phyloP scores from a whole-genome alignment of 2,888 invertebrate genomes.

The Xylota segnis region DNA sequence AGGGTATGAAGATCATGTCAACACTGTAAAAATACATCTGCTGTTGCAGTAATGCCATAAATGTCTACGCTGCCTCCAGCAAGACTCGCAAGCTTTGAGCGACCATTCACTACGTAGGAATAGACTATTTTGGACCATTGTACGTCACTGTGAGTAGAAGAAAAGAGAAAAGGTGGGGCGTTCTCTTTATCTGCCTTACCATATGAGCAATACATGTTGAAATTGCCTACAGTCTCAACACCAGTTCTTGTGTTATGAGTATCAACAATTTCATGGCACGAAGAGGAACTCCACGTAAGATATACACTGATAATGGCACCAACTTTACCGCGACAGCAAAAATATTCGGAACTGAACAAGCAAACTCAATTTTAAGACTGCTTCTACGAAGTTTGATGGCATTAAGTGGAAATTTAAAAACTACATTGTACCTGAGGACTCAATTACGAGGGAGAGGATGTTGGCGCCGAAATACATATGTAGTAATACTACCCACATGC shows the following conservation, averaged over 20 bases:
- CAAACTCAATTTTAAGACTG: conserved; percentile 5
- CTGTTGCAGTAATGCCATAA: too few species aligned
- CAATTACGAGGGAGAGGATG: conserved; percentile 13
- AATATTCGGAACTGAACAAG: conserved; percentile 4
- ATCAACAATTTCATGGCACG: too few species aligned
- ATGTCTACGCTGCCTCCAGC: too few species aligned
- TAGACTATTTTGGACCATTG: too few species aligned
- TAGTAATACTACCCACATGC: neutral
- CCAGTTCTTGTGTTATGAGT: conserved; percentile 12
- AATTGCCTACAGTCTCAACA: conserved; percentile 40
- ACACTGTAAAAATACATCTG: too few species aligned
- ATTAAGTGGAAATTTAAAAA: conserved; percentile 17
- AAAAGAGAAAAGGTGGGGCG: conserved; percentile 34
- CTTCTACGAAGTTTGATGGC: conserved; percentile 7
- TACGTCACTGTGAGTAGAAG: too few species aligned
- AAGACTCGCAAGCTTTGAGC: too few species aligned
- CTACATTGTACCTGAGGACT: conserved; percentile 19
- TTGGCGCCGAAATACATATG: conserved; percentile 16
- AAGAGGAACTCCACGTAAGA: too few species aligned
- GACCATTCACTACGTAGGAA: too few species aligned
- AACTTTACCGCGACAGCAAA: conserved; percentile 1
- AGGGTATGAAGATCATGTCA: too few species aligned
- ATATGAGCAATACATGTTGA: conserved; percentile 69
- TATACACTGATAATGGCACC: too few species aligned
- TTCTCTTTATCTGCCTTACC: conserved; percentile 19